Evolutionary conservation across 2,888 invertebrate genomes (phyloP), one percentile per base, ranked within the genome.

Genomic region (Caenorhabditis imperialis): DNA sequence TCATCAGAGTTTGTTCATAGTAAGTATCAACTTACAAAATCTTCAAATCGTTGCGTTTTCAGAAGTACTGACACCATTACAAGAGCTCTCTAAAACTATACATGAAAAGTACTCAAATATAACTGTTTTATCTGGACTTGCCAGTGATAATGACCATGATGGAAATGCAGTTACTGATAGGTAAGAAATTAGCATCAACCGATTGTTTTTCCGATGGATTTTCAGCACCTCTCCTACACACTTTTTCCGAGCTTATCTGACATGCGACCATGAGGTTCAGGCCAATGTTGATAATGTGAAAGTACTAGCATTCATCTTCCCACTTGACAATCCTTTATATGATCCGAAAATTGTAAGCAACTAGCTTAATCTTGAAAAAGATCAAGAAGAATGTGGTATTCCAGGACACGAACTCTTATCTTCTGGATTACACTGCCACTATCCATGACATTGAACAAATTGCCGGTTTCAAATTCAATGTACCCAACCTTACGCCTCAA

Each of bases 341-440:
- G n/a, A n/a, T n/a, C n/a, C n/a, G n/a, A n/a, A n/a, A n/a, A n/a
- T n/a, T n/a, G n/a, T n/a, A n/a, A n/a, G n/a, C n/a, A n/a, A n/a
- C n/a, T n/a, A n/a, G n/a, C n/a, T n/a, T n/a, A n/a, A n/a, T n/a
- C n/a, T n/a, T n/a, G n/a, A n/a, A n/a, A n/a, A 23, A 40, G 7
- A 16, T 7, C 6, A 35, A n/a, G 23, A 35, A 47, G 3, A 30
- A 61, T n/a, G 47, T 58, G 73, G 65, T 57, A 20, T 65, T 55
- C 33, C 55, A 57, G 63, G 63, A 16, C 23, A 38, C 48, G 1
- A 48, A 73, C 20, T 51, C 14, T 6, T 18, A 69, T 30, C 62
- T 74, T 30, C 51, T 67, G 0, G 74, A 74, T n/a, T 74, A 74
- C 47, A 61, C 69, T 4, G 35, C 74, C 4, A 74, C 74, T 3